Base-by-base conservation (phyloP, 2,888 invertebrate genomes). In the Erebia aethiops region DNA sequence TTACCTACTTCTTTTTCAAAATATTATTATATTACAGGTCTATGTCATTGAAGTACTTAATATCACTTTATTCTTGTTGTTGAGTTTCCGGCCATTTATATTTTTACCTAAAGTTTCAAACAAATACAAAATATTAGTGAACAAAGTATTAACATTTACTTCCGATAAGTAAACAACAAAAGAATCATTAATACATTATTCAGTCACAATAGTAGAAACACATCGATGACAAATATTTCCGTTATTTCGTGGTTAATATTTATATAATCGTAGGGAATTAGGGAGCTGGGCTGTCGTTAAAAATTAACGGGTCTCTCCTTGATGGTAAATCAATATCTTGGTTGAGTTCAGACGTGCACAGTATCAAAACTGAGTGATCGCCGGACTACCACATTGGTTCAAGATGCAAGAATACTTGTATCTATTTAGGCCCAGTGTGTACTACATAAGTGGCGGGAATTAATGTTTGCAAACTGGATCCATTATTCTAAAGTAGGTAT, bases 251-350 rank as follows among this genome's bases (percentile, higher is more conserved):
- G 74, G 75, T 74, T 84, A 83, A 84, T 83, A 83, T 85, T 74
- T 79, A 86, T 86, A 86, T 89, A 88, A 91, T 91, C 82, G 86
- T 75, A 76, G 78, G 79, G 85, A 84, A 89, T 88, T 86, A 85
- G 84, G 86, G 85, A 84, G 85, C 72, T 80, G 81, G 81, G 82
- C 82, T 79, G 78, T 82, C 86, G 82, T 91, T 87, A 91, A 92
- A 88, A 87, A 91, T 91, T 91, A 86, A 91, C 85, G 85, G 78
- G 78, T 77, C 78, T 79, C 80, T 78, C 82, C 82, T 82, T 91
- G 86, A 92, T 92, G 87, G 85, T 75, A 87, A 92, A 91, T 91
- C 91, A 81, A 91, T 91, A 88, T 71, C 67, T 76, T 70, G 58
- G 68, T 67, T 51, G 62, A 54, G 69, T 73, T 64, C 72, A 69